A percentile compares a stretch with the other conserved stretches of the same genome.
Conservation (phyloP, 1,140 invertebrate genomes). For the Pseudobourletiella spinata region DNA sequence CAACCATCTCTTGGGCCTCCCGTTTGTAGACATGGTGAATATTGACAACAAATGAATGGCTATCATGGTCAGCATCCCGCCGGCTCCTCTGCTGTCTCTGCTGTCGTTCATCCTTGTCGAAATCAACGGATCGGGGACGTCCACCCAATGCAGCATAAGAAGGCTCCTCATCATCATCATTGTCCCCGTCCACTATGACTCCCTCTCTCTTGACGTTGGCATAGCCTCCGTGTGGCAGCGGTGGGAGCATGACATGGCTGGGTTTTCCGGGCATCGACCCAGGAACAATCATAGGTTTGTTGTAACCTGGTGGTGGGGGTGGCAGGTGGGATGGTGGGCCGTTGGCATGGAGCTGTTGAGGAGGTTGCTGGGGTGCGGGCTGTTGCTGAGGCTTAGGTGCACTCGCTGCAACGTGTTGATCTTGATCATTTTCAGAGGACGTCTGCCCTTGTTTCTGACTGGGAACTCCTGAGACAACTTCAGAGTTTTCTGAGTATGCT, state of each 20-base stretch:
- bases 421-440: constrained; percentile 11
- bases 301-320: constrained; percentile 30
- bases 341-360: constrained; percentile 18
- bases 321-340: neutral
- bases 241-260: constrained; percentile 55
- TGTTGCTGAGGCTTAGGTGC: constrained; percentile 38
- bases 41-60: constrained; percentile 29
- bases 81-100: constrained; percentile 46
- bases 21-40: constrained; percentile 65
- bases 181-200: constrained; percentile 45
- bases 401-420: constrained; percentile 41
- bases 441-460: constrained; percentile 52
- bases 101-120: constrained; percentile 57
- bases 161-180: constrained; percentile 50
- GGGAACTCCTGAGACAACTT: constrained; percentile 66
- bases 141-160: constrained; percentile 72
- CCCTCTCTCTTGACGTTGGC: constrained; percentile 64
- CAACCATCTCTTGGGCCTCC: constrained; percentile 83
- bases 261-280: constrained; percentile 28
- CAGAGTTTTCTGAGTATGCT: constrained; percentile 69
- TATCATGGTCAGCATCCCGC: constrained; percentile 38
- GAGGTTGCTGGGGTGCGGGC: constrained; percentile 32
- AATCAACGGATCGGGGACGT: constrained; percentile 69
- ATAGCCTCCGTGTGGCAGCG: constrained; percentile 50
- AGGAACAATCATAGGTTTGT: constrained; percentile 25